Conservation (phyloP, 2,888 invertebrate species). For the Vannuccia rotundouncinata region DNA sequence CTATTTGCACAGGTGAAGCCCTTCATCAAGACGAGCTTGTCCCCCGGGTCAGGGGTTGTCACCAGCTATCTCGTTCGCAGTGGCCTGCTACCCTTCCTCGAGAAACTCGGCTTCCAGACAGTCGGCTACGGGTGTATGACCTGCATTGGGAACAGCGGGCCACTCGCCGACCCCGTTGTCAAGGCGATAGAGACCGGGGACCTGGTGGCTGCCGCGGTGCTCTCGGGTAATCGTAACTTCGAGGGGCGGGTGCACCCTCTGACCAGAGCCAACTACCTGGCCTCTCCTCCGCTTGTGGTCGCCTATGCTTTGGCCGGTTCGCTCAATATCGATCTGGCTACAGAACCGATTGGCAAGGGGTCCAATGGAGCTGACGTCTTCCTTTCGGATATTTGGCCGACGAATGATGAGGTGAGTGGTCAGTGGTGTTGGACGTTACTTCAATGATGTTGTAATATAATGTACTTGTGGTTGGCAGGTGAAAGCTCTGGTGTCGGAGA, state of each 20-base stretch:
- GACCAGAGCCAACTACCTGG: constrained; percentile 91
- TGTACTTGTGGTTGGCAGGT: too few species aligned
- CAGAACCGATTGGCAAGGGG: constrained; percentile 52
- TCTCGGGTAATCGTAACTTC: constrained; percentile 95
- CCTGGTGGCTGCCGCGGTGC: constrained; percentile 59
- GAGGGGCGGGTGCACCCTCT: constrained; percentile 95
- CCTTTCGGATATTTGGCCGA: constrained; percentile 90
- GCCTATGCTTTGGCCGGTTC: constrained; percentile 94
- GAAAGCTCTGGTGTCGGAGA: constrained; percentile 69
- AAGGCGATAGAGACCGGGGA: constrained; percentile 32
- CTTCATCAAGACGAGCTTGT: constrained; percentile 90
- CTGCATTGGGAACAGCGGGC: constrained; percentile 95
- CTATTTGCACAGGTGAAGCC: constrained; percentile 76
- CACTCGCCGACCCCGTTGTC: constrained; percentile 67
- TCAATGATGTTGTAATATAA: neutral
- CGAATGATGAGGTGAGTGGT: constrained; percentile 73
- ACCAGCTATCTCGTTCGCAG: constrained; percentile 82
- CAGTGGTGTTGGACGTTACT: too few species aligned
- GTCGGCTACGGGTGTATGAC: constrained; percentile 99
- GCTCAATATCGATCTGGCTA: constrained; percentile 71
- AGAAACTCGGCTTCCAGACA: constrained; percentile 70
- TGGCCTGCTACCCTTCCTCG: constrained; percentile 78
- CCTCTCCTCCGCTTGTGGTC: constrained; percentile 90
- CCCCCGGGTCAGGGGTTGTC: constrained; percentile 89
- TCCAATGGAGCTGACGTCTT: constrained; percentile 71